Percentiles rank a stretch among this genome's conserved stretches.
Evolutionary conservation across 1,140 invertebrate genomes (phyloP).

Genomic region (Phenacoccus solenopsis): DNA sequence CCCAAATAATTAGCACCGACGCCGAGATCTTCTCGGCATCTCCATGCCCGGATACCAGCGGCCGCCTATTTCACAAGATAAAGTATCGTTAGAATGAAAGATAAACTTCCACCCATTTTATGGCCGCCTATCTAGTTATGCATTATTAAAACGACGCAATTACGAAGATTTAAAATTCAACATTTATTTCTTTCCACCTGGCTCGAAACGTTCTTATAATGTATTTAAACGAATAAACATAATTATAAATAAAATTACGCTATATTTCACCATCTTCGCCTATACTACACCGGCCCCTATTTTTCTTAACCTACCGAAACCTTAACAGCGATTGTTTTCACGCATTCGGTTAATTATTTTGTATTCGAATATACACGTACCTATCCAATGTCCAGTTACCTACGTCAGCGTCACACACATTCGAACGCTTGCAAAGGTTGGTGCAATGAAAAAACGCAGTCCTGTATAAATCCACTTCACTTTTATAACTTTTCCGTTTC

Average conservation of each 20-base stretch:
- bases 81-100: background rate
- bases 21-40: background rate
- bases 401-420: no score
- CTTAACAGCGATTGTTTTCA: no score
- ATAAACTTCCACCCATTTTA: background rate
- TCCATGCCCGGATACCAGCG: background rate
- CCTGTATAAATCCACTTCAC: no score
- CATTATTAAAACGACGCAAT: background rate
- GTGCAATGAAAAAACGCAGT: no score
- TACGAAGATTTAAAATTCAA: slow-evolving; percentile 3
- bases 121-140: background rate
- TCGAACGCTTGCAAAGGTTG: no score
- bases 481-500: no score
- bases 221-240: background rate
- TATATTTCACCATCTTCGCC: background rate
- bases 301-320: no score
- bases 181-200: background rate
- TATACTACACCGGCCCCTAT: background rate
- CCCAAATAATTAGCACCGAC: background rate
- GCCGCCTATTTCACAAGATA: background rate
- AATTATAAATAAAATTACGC: background rate
- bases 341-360: no score
- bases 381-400: no score
- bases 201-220: background rate
- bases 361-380: no score